Base-by-base conservation (phyloP, 2,888 invertebrate genomes). In the Monoplex corrugatus region DNA sequence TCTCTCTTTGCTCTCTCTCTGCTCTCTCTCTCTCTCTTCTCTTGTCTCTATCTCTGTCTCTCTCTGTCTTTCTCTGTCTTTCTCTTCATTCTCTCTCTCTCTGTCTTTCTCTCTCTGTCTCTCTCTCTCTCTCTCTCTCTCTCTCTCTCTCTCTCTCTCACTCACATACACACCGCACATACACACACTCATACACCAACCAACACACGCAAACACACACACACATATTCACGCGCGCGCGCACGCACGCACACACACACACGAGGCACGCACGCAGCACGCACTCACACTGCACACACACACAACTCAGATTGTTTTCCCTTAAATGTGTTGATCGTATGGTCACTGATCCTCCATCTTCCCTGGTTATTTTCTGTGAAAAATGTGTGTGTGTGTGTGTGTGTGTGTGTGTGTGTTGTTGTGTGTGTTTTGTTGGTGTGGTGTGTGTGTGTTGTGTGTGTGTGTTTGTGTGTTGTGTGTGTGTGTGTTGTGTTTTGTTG, bases 171-270 rank as follows among this genome's bases (percentile, higher is more conserved):
- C 50, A 50, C 50, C 50, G 16, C 50, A 50, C 50, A 50, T 16
- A 50, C 50, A 50, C 63, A 23, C 63, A 23, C 63, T 68, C 63
- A 23, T n/a, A 68, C 63, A 75, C 75, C n/a, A 32, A 5, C 75
- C 13, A 32, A 75, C 75, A 35, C 75, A 75, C 75, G 35, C 75
- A 75, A 32, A 75, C 75, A 75, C 75, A 75, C 75, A 75, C 75
- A 75, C 75, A 75, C 35, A 19, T 35, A 75, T 35, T 35, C 75
- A 32, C 75, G 35, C 75, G 35, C 35, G 35, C 75, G 28, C 75
- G 35, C 32, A 32, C 35, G 5, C 32, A 75, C 32, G 35, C 75
- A 75, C 75, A 35, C 75, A 75, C 75, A 75, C 75, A 75, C 75
- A 32, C 75, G n/a, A 75, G 35, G 19, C 75, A 75, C 75, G 19